Conservation (phyloP, 2,113 vertebrate genomes). For the Oenanthe oenanthe region DNA sequence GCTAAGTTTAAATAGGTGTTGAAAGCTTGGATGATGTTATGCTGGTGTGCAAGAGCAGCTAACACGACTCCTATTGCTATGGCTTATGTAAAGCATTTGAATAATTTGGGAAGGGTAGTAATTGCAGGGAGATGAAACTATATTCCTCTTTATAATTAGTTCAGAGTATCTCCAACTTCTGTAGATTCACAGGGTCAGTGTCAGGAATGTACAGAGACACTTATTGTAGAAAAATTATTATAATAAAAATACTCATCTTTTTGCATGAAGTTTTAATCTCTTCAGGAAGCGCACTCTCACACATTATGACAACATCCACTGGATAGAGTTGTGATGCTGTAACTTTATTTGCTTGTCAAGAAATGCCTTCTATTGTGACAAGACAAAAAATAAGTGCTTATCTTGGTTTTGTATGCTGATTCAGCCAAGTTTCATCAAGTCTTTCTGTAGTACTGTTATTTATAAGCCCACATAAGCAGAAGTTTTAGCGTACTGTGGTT, state of each 20-base stretch:
- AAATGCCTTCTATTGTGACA: neutral
- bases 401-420: neutral
- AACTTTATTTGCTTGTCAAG: neutral
- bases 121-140: neutral
- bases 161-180: neutral
- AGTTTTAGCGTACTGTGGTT: neutral
- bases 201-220: neutral
- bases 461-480: conserved; percentile 9
- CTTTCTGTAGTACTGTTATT: conserved; percentile 40
- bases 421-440: neutral
- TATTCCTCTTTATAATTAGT: neutral
- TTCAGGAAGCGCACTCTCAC: accelerated
- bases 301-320: neutral
- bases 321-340: neutral
- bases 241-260: neutral
- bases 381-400: neutral
- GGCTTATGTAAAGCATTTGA: neutral
- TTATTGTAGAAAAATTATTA: neutral
- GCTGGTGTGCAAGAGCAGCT: neutral
- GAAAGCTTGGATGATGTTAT: neutral
- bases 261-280: neutral
- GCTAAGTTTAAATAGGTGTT: neutral
- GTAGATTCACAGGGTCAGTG: neutral
- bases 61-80: neutral
- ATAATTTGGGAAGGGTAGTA: neutral